Base-by-base conservation (phyloP, 1,140 invertebrate species). In the Solenopsis invicta region DNA sequence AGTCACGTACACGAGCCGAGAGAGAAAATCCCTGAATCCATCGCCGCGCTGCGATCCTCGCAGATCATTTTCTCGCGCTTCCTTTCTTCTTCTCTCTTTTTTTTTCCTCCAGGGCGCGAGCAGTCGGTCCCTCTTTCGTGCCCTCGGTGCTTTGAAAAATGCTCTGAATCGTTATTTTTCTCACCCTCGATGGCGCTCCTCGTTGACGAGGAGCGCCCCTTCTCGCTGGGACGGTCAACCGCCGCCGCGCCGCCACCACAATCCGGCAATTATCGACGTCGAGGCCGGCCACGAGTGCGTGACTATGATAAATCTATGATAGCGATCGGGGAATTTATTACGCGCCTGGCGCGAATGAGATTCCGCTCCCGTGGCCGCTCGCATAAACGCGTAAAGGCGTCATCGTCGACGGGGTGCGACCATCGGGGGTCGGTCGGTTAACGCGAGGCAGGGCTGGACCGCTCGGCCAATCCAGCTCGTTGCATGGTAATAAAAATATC, bases 241-340 rank as follows among this genome's bases (percentile, higher is more conserved):
- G 50, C 24, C 66, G n/a, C 54, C 56, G 16, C 29, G 82, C 48
- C 67, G 52, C 21, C 59, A 56, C 85, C 89, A 88, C 89, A 92
- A 92, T 93, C 88, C 88, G 86, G 64, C 92, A 93, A 94, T 94
- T 94, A 93, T 92, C 89, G 89, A 59, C 52, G 82, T 72, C 85
- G 48, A 88, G 66, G 89, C 90, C 90, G 87, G 87, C 66, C 80
- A 86, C 86, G 90, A 94, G 89, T 90, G 91, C 92, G 93, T 94
- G 94, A 95, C 93, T 93, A 93, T 94, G 94, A 95, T 94, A 94
- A 95, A 95, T 94, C 92, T 93, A 93, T 71, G 91, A 90, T 91
- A 89, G 85, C 75, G 66, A 72, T 80, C 90, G 66, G 88, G 41
- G 89, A 93, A 94, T 94, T 93, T 94, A 94, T 94, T 92, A 92